Base-by-base conservation (phyloP, 2,113 vertebrate genomes). In the Datnioides undecimradiatus region DNA sequence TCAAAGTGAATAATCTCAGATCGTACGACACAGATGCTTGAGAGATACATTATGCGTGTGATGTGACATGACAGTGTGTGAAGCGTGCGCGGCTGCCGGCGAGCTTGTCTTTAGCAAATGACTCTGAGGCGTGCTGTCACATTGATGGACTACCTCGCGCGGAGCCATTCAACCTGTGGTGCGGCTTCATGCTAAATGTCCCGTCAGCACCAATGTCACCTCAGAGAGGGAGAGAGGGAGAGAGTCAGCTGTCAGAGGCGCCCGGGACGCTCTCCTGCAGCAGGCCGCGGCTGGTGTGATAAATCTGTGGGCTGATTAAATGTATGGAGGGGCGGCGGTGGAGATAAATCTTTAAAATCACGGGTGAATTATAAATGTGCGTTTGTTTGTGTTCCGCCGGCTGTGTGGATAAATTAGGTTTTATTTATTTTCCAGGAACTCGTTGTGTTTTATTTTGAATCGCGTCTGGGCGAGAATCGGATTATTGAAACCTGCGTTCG, bases 301-400 rank as follows among this genome's bases (percentile, higher is more conserved):
- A 41, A 76, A 81, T 80, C 49, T 71, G 58, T 29, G 5, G 1
- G 11, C 45, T 82, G 80, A 79, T 84, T 83, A 78, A 80, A 84
- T 52, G 65, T 71, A 83, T n/a, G 17, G 48, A 41, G 48, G 33
- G 7, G 45, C 27, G 2, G 34, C 11, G 21, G 25, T 13, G 29
- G 48, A 70, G 12, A 67, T 76, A 33, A 40, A 49, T 72, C 51
- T 72, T 59, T 66, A 19, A 40, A 4, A 21, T 62, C 12, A 45
- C 40, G 19, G 38, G 27, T 63, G 40, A 12, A 10, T 49, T 60
- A 65, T 67, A 27, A 70, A 75, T 72, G 71, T 73, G 27, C 3
- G 9, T 54, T 36, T 79, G 36, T 74, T 73, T 55, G 17, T 55
- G 16, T 66, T 8, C 48, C 21, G 68, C 17, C 29, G 59, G 4